Evolutionary conservation across 2,113 vertebrate species (phyloP), one percentile per base, ranked within the genome.

Genomic region (Pandion haliaetus): DNA sequence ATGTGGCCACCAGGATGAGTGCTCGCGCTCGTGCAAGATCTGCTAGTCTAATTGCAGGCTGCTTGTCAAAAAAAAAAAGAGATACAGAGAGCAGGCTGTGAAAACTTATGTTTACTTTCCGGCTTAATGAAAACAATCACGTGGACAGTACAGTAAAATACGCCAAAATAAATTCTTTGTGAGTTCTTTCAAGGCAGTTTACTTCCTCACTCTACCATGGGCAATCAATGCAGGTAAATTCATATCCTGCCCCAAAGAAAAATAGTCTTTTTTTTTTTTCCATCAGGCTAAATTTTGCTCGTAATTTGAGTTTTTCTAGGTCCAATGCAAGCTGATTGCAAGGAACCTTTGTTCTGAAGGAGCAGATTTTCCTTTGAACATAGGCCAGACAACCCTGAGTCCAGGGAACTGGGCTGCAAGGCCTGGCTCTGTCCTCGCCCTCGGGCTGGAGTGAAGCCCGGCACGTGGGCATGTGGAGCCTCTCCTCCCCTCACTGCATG

Each of bases 381-480:
- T 12, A 14, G 34, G 6, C 70, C 74, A 32, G 44, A 21, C 0
- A 4, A 6, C 12, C 7, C 34, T 7, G 24, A 58, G 36, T 57
- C 16, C 54, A n/a, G 71, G 20, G 58, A 81, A 12, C 4, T n/a
- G 71, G 14, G 11, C 61, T 72, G 44, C 38, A 44, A 50, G 36
- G 13, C 14, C 3, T 55, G 59, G 24, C 6, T 44, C 70, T 91
- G 81, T 18, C 38, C 5, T 20, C 26, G 8, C 32, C 25, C n/a
- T 45, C 25, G 50, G 45, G 47, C 59, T 73, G 55, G 63, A 40
- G 16, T 1, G 12, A 58, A 63, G 54, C 28, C 15, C 23, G 40
- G 34, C 1, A 1, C 1, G 2, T 34, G 50, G 29, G 25, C 38
- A 34, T 0, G 0, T 9, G 58, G 62, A 77, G 17, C 58, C 17